These are phyloP conservation scores for Agapornis roseicollis DNA, from an alignment of 2,113 vertebrate genomes.

Conservation along the genomic window DNA sequence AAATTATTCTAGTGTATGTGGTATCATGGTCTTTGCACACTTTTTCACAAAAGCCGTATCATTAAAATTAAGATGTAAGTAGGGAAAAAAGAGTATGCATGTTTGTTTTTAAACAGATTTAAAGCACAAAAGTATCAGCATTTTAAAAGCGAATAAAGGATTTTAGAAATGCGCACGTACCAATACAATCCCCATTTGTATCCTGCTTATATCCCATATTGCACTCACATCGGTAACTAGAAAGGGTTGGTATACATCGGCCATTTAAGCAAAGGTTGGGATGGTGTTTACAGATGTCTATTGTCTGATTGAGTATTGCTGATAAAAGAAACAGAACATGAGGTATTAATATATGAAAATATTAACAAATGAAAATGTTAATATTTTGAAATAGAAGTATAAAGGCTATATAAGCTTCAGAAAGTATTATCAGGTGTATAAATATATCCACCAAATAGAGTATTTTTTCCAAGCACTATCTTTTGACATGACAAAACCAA, in stretches of 20 bases:
- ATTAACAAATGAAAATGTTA: not conserved
- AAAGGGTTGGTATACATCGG: constrained; percentile 72
- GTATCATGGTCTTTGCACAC: not conserved
- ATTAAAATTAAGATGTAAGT: not conserved
- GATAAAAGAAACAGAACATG: not conserved
- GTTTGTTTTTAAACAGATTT: not conserved
- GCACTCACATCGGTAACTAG: constrained; percentile 79
- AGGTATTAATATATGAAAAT: not conserved
- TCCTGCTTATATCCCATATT: constrained; percentile 77
- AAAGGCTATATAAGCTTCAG: not conserved
- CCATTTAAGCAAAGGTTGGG: constrained; percentile 78
- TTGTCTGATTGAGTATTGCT: constrained; percentile 79
- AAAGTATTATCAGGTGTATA: not conserved
- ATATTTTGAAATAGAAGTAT: not conserved
- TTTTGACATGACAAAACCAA: not conserved
- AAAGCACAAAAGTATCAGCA: not conserved
- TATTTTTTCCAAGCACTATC: not conserved
- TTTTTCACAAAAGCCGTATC: not conserved
- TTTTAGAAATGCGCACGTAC: constrained; percentile 52
- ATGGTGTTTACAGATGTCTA: constrained; percentile 75
- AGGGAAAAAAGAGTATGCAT: not conserved
- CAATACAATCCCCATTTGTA: constrained; percentile 73
- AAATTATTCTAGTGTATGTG: not conserved
- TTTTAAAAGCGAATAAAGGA: not conserved
- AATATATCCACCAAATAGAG: not conserved